A percentile compares a stretch with the other conserved stretches of the same genome.
phyloP scores from a whole-genome alignment of 1,140 invertebrate species.

The Ectropis grisescens region DNA sequence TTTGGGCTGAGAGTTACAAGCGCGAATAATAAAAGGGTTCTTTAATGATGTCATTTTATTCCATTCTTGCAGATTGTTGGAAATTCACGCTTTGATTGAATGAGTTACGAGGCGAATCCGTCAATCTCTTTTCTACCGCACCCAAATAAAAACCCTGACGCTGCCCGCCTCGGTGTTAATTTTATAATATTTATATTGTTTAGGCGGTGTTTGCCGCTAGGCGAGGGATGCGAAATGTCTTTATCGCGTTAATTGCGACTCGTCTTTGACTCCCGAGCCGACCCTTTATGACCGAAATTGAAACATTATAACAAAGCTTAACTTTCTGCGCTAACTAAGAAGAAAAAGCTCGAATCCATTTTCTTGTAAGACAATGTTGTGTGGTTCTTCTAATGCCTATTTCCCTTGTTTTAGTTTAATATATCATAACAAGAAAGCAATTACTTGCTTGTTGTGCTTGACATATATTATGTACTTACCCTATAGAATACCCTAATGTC shows the following conservation, averaged over 20 bases:
- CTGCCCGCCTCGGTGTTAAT: constrained; percentile 11
- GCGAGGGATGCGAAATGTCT: constrained; percentile 26
- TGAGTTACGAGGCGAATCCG: background rate
- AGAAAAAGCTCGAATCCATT: background rate
- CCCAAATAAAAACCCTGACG: no score
- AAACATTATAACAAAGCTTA: no score
- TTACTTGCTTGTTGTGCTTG: background rate
- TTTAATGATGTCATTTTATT: constrained; percentile 47
- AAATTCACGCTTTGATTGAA: constrained; percentile 13
- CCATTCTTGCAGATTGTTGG: constrained; percentile 12
- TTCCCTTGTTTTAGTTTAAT: background rate
- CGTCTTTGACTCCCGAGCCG: constrained; percentile 13
- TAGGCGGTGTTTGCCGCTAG: constrained; percentile 23
- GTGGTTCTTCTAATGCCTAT: background rate
- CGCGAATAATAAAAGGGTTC: constrained; percentile 30
- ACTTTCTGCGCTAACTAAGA: no score
- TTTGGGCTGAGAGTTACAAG: constrained; percentile 32
- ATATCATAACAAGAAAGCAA: background rate
- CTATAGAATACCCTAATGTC: no score
- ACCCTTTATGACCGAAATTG: constrained; percentile 19
- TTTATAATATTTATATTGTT: constrained; percentile 26
- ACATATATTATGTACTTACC: no score
- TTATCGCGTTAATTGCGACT: constrained; percentile 38
- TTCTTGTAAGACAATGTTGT: no score
- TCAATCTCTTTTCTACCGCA: no score